Evolutionary conservation across 2,113 vertebrate genomes (phyloP), one percentile per base, ranked within the genome.

Genomic region (Colius striatus): DNA sequence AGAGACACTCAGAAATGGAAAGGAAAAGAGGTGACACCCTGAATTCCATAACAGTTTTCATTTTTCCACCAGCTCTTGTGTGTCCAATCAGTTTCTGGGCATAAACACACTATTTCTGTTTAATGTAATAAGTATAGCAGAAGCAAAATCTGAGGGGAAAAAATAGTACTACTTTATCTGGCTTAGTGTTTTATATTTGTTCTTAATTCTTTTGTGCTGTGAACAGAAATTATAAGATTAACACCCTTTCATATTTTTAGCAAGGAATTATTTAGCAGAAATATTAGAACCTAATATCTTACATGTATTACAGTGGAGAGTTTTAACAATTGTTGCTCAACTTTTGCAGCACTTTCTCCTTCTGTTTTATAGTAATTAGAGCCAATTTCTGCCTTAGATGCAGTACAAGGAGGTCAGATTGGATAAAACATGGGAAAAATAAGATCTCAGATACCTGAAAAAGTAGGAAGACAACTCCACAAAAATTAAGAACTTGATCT

Each of bases 41-140:
- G 15, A 47, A 71, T 80, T 71, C 22, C 14, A 6, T 26, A 71
- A 26, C 1, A 61, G 34, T 53, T 80, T 55, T 36, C 16, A 38
- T 45, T 72, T 60, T 80, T 43, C 20, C 5, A 21, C 20, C 22
- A 53, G 6, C 25, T 72, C 72, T 62, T 21, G 25, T 43, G 5
- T 5, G 16, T 76, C 5, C 62, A 84, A 57, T 10, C 7, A 32
- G 1, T 67, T 84, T 62, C 26, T 84, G 29, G 10, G 34, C 18
- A 45, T 32, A 84, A 84, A 41, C 23, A 29, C 1, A 12, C 38
- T 34, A 3, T 50, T 81, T 60, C 54, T 60, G 3, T 34, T 54
- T 50, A 55, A 41, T 19, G 15, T 34, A 1, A 0, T 61, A 66
- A 55, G 2, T 41, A 36, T 5, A 57, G 11, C 1, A 3, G 68